phyloP scores from a whole-genome alignment of 2,113 vertebrate genomes.

The Centropus unirufus region DNA sequence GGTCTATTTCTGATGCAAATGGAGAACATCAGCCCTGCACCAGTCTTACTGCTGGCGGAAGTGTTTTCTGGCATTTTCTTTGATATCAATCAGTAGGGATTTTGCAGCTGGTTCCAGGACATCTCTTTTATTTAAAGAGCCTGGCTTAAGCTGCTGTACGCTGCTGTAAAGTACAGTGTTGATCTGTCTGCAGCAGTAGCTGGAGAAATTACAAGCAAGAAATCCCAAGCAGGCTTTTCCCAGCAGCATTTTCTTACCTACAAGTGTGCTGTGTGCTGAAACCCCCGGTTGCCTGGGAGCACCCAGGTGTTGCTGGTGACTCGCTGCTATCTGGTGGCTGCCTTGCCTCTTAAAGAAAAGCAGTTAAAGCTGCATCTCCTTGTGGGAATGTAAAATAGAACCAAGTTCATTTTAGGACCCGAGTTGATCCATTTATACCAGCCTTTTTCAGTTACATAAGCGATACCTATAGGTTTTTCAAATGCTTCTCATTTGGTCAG shows the following conservation, averaged over 20 bases:
- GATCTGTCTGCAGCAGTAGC: background rate
- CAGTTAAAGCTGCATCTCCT: background rate
- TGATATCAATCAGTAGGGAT: background rate
- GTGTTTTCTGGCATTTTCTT: background rate
- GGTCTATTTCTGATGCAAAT: background rate
- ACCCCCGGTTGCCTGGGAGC: background rate
- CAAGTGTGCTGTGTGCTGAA: background rate
- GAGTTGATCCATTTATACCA: background rate
- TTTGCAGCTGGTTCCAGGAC: background rate
- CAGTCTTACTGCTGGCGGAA: background rate
- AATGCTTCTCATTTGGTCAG: background rate
- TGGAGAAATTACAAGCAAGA: background rate
- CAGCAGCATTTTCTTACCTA: background rate
- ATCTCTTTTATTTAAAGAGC: background rate
- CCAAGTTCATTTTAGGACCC: background rate
- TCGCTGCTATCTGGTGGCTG: rapidly evolving
- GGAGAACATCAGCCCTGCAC: background rate
- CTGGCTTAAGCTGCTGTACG: rapidly evolving
- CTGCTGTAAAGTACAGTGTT: background rate
- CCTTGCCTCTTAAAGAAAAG: background rate
- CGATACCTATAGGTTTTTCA: background rate
- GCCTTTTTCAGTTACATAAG: background rate
- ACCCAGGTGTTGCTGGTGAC: rapidly evolving
- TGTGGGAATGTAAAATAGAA: background rate
- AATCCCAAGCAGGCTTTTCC: background rate